Evolutionary conservation across 2,797 vertebrate genomes (phyloP), one percentile per base, ranked within the genome.

Genomic region (Tapera naevia): DNA sequence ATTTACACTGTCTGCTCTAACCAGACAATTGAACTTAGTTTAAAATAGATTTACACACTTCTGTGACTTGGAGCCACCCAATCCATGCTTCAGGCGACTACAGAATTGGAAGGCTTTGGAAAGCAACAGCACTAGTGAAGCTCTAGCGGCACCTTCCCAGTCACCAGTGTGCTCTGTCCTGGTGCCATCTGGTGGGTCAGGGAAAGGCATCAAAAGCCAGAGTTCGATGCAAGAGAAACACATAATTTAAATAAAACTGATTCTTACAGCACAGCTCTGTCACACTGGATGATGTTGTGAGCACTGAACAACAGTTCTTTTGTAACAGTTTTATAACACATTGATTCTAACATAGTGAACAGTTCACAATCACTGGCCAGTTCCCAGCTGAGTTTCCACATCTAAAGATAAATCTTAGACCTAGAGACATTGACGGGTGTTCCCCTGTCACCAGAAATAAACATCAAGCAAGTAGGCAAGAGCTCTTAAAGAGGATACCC

Each of bases 181-280:
- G 86, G 75, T 61, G 82, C 97, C 96, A 96, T 71, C 97, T 97
- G 80, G 95, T 85, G 96, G 96, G 32, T 50, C 28, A 12, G 3
- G 39, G 15, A 33, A 89, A 80, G 21, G 39, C 3, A 4, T 7
- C 23, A 56, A 73, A 70, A 84, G 2, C 51, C 46, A 10, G 30
- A 54, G 28, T 27, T 16, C 11, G 61, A 25, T 33, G 35, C 9
- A 16, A 60, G 43, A 64, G 23, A 48, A 81, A 80, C 2, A 3
- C 1, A 41, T 8, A 21, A 32, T 41, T 51, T 43, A 43, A 46
- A 18, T 21, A 46, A 39, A 67, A 65, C 12, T 3, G 4, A 45
- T 14, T 39, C 39, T 15, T 32, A 50, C 13, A 64, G 33, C 16
- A 30, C 72, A 65, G 18, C 24, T 76, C 27, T 11, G 1, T 58